Conservation (phyloP, 2,797 vertebrate genomes). For the Psittacula echo region DNA sequence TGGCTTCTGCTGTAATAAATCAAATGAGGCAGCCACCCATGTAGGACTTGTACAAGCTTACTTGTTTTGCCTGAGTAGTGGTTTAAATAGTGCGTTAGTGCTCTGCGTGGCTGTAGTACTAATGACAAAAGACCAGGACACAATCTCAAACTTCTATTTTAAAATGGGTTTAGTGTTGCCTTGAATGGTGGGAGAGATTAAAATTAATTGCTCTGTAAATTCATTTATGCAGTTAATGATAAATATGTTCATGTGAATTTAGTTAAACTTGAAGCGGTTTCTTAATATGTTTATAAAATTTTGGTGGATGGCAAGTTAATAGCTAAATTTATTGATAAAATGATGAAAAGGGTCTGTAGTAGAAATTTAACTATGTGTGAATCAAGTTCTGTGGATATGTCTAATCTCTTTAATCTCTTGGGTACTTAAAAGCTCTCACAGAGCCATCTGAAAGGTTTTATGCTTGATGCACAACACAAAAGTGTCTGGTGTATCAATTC, state of each 20-base stretch:
- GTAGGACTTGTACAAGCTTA: background rate
- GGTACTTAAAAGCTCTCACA: background rate
- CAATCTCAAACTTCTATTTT: background rate
- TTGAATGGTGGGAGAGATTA: background rate
- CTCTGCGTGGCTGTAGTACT: background rate
- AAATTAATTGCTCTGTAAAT: background rate
- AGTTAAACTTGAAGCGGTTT: background rate
- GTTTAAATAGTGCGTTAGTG: background rate
- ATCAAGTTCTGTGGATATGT: background rate
- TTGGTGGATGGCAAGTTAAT: background rate
- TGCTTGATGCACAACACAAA: background rate
- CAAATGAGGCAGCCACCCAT: background rate
- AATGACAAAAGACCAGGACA: background rate
- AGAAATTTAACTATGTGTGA: background rate
- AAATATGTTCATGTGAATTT: background rate
- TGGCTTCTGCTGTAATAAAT: background rate
- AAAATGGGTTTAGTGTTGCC: background rate
- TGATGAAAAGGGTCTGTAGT: background rate
- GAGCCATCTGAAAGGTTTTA: background rate
- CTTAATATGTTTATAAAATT: background rate
- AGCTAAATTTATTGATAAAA: background rate
- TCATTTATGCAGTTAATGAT: background rate
- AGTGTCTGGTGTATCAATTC: background rate
- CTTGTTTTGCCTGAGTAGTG: background rate
- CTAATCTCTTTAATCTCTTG: background rate